These are phyloP conservation scores for Aphyosemion australe DNA, from an alignment of 2,113 vertebrate genomes.

Conservation along the genomic window DNA sequence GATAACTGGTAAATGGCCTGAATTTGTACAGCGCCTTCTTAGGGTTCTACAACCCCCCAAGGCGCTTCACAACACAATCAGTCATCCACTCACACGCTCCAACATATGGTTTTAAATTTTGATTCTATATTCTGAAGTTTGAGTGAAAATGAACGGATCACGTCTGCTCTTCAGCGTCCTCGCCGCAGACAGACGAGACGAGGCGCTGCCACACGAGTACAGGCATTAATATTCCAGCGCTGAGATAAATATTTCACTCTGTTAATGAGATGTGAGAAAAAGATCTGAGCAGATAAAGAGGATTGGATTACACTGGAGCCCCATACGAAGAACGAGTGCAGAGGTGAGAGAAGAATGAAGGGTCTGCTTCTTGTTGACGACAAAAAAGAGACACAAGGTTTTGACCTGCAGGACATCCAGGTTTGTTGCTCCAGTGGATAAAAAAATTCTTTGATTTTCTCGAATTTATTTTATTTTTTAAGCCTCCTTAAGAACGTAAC, in stretches of 20 bases:
- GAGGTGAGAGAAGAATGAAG: conserved; percentile 61
- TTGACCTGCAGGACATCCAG: not conserved
- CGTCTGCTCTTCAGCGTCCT: conserved; percentile 18
- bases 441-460: conserved; percentile 15
- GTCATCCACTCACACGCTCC: too few relatives aligned
- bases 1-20: too few relatives aligned
- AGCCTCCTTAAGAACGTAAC: conserved; percentile 56
- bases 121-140: not conserved
- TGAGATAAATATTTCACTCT: conserved; percentile 75
- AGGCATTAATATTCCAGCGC: conserved; percentile 72
- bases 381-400: not conserved
- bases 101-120: not conserved
- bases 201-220: conserved; percentile 26
- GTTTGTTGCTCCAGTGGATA: not conserved
- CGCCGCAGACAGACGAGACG: not conserved
- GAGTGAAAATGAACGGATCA: not conserved
- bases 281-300: conserved; percentile 48
- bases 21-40: too few relatives aligned
- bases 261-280: conserved; percentile 62
- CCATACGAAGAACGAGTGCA: conserved; percentile 63
- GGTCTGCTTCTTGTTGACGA: conserved; percentile 4
- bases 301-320: conserved; percentile 49
- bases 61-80: too few relatives aligned
- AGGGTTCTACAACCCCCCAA: too few relatives aligned
- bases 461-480: conserved; percentile 43